Percentiles rank a stretch among this genome's conserved stretches.
These are phyloP conservation scores for Ranitomeya variabilis DNA, from an alignment of 2,113 vertebrate species.

Conservation along the genomic window DNA sequence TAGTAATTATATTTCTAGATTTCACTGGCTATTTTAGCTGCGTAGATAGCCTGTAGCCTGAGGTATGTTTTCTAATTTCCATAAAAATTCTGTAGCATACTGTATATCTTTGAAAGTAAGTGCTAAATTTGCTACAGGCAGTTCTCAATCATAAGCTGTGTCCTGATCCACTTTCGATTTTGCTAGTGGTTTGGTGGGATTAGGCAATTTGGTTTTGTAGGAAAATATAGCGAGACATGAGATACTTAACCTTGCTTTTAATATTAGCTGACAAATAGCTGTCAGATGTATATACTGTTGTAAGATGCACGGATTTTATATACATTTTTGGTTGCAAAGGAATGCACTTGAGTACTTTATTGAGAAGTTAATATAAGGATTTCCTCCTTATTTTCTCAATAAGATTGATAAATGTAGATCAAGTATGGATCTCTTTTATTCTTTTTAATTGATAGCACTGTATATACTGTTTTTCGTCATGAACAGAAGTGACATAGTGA, in stretches of 20 bases:
- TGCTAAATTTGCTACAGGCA: neutral
- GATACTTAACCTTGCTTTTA: neutral
- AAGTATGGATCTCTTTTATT: too few species aligned
- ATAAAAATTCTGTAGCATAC: neutral
- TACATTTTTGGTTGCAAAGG: neutral
- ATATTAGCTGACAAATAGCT: neutral
- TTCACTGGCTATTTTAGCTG: neutral
- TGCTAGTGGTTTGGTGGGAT: neutral
- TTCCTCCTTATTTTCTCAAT: too few species aligned
- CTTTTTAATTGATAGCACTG: neutral
- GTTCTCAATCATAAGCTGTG: neutral
- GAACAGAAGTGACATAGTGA: too few species aligned
- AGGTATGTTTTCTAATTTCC: conserved; percentile 14
- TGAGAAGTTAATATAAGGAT: neutral
- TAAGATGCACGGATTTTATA: neutral
- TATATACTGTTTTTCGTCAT: neutral
- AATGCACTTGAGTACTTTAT: neutral
- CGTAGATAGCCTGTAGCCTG: neutral
- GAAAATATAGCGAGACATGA: too few species aligned
- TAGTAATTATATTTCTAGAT: conserved; percentile 12
- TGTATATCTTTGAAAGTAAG: conserved; percentile 3
- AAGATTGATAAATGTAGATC: neutral
- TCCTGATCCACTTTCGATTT: conserved; percentile 1
- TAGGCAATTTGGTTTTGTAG: neutral
- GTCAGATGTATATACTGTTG: too few species aligned